Evolutionary conservation across 2,888 invertebrate genomes (phyloP), one percentile per base, ranked within the genome.

Genomic region (Eristalinus aeneus): DNA sequence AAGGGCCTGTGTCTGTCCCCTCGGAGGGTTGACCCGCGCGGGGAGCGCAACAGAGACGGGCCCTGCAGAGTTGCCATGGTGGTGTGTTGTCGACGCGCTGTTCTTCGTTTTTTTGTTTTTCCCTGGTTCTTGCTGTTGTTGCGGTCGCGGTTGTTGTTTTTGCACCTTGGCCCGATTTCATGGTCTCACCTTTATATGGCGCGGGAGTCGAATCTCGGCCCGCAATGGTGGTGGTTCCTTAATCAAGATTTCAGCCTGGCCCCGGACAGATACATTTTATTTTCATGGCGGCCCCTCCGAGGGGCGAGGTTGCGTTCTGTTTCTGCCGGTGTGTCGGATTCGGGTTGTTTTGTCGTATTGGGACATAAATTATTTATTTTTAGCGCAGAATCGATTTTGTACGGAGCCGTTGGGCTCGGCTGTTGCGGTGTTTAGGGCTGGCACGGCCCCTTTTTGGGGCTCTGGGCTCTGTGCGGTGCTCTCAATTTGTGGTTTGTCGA

Each of bases 131-230:
- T 22, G 73, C 36, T 46, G 46, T 46, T 46, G 46, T n/a, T 60
- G 82, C 58, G 60, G 82, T 82, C 61, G 69, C 54, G 69, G 82
- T 86, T 69, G 82, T 86, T 86, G 86, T 86, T 86, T 86, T 86
- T 86, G 86, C 86, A 86, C 86, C 82, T 86, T 77, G 78, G 74
- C 82, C 86, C 86, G 86, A 86, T 86, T 86, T 86, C 86, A 86
- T 86, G 86, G 86, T 86, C 86, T 86, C 86, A 86, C 86, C 86
- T 86, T 86, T 86, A 86, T 86, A 86, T 86, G 86, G 86, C 82
- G 86, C 86, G 86, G 86, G 86, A 86, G 86, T 86, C 71, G 82
- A 16, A 78, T 82, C 78, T 82, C 73, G 86, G 77, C 46, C 22
- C 58, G 76, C 81, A 81, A 20, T 56, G 23, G 56, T 56, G 56